Base-by-base conservation (phyloP, 1,140 invertebrate species). In the Eriocheir sinensis region DNA sequence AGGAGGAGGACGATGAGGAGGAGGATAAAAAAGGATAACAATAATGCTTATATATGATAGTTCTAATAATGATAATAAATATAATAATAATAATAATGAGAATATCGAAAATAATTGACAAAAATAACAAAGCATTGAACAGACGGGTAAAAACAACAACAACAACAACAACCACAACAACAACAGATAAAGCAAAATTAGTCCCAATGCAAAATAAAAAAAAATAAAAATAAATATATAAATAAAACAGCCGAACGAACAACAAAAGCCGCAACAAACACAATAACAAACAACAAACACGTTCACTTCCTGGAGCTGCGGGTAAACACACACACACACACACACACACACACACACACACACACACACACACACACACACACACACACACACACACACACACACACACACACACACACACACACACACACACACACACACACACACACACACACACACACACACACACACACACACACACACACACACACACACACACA, bases 331-430 rank as follows among this genome's bases (percentile, higher is more conserved):
- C 79, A 81, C 79, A n/a, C n/a, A n/a, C n/a, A n/a, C 36, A 41
- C 40, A 30, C 88, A 89, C 15, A 6, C 34, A 89, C 3, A 41
- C 3, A 38, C 86, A 38, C 86, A 89, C 86, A 41, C 79, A 81
- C 79, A 81, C 79, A 81, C 79, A 81, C 32, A 32, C 81, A 85
- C 81, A 85, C 9, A 85, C 38, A 2, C 88, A 89, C 38, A 89
- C 88, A 89, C 86, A 89, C 88, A 89, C 38, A 89, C 36, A 89
- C 89, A 90, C n/a, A n/a, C n/a, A n/a, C n/a, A n/a, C n/a, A n/a
- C n/a, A n/a, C n/a, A n/a, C n/a, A n/a, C n/a, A n/a, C n/a, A n/a
- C n/a, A n/a, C n/a, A n/a, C n/a, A n/a, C n/a, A n/a, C n/a, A n/a
- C n/a, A n/a, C n/a, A n/a, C n/a, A n/a, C n/a, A n/a, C n/a, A n/a